Conservation (phyloP, 2,113 vertebrate species). For the Caracal caracal region DNA sequence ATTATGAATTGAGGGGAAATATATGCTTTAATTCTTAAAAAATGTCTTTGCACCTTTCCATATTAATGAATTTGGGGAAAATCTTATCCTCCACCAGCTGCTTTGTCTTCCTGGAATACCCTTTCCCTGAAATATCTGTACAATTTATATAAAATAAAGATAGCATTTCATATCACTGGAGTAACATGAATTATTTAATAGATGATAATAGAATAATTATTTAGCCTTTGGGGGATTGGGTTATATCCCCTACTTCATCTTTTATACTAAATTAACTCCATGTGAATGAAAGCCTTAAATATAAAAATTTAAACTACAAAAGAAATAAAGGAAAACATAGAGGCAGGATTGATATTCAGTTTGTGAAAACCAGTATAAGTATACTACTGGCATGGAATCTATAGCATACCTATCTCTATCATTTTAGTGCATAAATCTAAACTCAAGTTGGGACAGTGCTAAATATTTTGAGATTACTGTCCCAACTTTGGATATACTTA, state of each 20-base stretch:
- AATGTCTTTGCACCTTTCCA: background rate
- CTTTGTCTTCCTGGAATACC: background rate
- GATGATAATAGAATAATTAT: background rate
- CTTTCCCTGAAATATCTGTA: background rate
- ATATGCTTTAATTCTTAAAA: slow-evolving; percentile 29
- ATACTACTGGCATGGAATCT: background rate
- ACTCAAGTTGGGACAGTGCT: background rate
- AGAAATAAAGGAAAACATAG: background rate
- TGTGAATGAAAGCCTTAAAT: background rate
- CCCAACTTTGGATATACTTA: background rate
- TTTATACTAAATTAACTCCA: background rate
- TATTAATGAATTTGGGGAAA: background rate
- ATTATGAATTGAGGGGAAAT: background rate
- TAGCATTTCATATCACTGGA: background rate
- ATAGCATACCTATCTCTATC: background rate
- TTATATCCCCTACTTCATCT: background rate
- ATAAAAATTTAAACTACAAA: background rate
- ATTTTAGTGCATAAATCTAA: background rate
- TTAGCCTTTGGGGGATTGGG: background rate
- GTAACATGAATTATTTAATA: background rate
- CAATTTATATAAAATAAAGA: background rate
- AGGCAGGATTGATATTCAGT: background rate
- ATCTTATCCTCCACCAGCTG: background rate
- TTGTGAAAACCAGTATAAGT: background rate
- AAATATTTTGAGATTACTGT: background rate